phyloP scores from a whole-genome alignment of 2,888 invertebrate species.

The Eupithecia vulgata region DNA sequence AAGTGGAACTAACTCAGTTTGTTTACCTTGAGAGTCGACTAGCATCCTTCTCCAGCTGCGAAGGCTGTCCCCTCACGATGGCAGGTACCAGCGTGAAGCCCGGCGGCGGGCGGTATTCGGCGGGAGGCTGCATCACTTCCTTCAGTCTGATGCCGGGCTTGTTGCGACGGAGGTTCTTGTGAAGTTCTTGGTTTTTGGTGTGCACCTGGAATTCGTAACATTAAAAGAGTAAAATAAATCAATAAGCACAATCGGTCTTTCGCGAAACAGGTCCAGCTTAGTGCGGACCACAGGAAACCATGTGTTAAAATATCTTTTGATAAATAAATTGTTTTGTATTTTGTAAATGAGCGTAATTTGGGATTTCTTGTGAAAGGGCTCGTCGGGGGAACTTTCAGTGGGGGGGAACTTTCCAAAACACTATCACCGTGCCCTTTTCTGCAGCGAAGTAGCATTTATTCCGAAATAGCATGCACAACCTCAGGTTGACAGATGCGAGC shows the following conservation, averaged over 20 bases:
- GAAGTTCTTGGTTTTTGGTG: constrained; percentile 86
- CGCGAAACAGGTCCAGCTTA: too few relatives aligned
- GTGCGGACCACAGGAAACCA: too few relatives aligned
- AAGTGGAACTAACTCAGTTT: neutral
- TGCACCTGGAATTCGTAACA: constrained; percentile 79
- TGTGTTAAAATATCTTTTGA: too few relatives aligned
- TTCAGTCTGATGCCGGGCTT: constrained; percentile 84
- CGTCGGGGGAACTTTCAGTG: neutral
- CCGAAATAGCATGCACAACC: neutral
- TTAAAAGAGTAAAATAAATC: neutral
- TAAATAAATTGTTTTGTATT: too few relatives aligned
- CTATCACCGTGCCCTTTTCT: too few relatives aligned
- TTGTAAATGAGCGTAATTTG: too few relatives aligned
- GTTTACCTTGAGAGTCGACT: constrained; percentile 73
- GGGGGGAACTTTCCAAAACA: too few relatives aligned
- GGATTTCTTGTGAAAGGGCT: neutral
- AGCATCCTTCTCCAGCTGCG: constrained; percentile 70
- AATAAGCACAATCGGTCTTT: too few relatives aligned
- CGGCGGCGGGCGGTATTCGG: constrained; percentile 84
- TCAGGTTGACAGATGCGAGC: too few relatives aligned
- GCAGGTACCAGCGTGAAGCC: constrained; percentile 85
- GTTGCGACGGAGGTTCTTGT: constrained; percentile 86
- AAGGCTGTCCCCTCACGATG: constrained; percentile 72
- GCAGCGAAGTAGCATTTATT: neutral
- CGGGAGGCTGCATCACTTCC: constrained; percentile 82